Conservation (phyloP, 2,113 vertebrate genomes). For the Hemiscyllium ocellatum region DNA sequence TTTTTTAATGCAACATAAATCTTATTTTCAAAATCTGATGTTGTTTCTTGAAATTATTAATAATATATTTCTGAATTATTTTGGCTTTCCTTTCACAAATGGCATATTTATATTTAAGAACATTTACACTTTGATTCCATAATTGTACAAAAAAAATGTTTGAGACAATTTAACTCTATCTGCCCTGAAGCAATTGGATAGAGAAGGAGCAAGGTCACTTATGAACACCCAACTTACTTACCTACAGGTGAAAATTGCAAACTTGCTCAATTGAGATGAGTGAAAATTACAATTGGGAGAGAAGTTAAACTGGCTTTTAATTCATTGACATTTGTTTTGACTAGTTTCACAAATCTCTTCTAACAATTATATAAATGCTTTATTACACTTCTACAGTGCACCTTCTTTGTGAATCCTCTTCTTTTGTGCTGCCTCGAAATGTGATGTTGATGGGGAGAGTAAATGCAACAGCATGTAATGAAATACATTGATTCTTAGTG, state of each 20-base stretch:
- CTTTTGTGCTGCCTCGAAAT: not conserved
- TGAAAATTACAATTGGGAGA: not conserved
- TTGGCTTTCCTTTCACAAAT: not conserved
- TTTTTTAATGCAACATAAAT: not conserved
- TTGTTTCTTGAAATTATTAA: not conserved
- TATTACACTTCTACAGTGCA: not conserved
- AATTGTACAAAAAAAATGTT: not conserved
- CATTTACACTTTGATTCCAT: not conserved
- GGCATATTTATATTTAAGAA: not conserved
- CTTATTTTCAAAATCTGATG: not conserved
- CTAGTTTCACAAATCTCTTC: not conserved
- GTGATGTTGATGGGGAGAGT: not conserved
- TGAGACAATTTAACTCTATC: not conserved
- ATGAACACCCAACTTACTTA: not conserved
- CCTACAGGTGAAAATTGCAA: not conserved
- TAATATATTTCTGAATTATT: not conserved
- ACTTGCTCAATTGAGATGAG: not conserved
- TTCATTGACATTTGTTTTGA: not conserved
- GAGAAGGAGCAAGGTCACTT: not conserved
- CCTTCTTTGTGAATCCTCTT: not conserved
- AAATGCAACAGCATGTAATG: not conserved
- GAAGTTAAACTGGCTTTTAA: not conserved
- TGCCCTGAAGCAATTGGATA: not conserved
- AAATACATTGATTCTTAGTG: not conserved
- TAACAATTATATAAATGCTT: not conserved